Base-by-base conservation (phyloP, 1,140 invertebrate genomes). In the Odontomachus brunneus region DNA sequence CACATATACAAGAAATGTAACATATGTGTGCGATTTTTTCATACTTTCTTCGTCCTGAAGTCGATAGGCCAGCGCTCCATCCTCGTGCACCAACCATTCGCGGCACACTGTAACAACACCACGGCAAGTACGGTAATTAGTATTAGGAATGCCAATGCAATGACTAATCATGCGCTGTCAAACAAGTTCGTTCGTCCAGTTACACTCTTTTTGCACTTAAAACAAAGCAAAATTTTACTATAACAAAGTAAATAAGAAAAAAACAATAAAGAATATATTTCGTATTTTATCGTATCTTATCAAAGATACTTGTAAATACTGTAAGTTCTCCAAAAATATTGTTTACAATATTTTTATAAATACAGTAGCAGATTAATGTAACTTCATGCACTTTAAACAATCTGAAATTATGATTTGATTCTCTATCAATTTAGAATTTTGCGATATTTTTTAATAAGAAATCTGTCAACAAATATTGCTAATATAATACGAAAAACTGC, bases 31-130 rank as follows among this genome's bases (percentile, higher is more conserved):
- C 17, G 11, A 55, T 55, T 78, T 19, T 69, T 24, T 95, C 96
- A 95, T 95, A 97, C 97, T 98, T 95, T 99, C 98, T 94, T 99
- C 96, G 91, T 97, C 97, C 93, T 99, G 98, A 15, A 99, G 94
- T 76, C 96, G 96, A 93, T 98, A 97, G 7, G 98, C 98, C 85
- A 99, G 93, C 12, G 97, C 98, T 62, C 97, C 97, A 94, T 99
- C 98, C 93, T 99, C 97, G 88, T 98, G 96, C 57, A 99, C 97
- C 83, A 98, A 95, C 98, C 98, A 99, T 94, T 99, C 97, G 84
- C 96, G 96, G 91, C 97, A 97, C 48, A 98, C 97, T 97, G 94
- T 44, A 44, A 44, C 33, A 96, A 96, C 82, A 91, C 65, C 12
- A 9, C 55, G 38, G 67, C 48, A 49, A 65, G 12, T 74, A 59